Conservation (phyloP, 1,140 invertebrate genomes). For the Whitmania pigra region DNA sequence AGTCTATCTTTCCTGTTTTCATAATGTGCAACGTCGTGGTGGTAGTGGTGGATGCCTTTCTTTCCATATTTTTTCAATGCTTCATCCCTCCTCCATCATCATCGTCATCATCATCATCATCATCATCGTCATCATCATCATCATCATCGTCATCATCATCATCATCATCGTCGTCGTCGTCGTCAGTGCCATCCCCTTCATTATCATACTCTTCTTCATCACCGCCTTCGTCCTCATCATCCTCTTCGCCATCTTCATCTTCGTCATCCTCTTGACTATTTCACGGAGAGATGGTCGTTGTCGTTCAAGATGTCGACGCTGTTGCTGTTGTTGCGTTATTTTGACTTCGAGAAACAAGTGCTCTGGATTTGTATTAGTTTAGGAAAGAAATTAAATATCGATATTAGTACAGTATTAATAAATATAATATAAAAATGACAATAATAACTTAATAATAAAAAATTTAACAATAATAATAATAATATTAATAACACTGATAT, state of each 20-base stretch:
- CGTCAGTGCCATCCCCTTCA: constrained; percentile 8
- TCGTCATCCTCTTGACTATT: background rate
- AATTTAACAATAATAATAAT: too few species aligned
- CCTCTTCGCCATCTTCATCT: background rate
- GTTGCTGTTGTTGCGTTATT: too few species aligned
- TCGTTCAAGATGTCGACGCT: too few species aligned
- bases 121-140: background rate
- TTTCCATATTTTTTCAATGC: too few species aligned
- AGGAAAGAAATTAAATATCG: too few species aligned
- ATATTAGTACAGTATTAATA: too few species aligned
- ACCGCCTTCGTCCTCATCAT: constrained; percentile 6
- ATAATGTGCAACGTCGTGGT: background rate
- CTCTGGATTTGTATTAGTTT: too few species aligned
- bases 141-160: constrained; percentile 16
- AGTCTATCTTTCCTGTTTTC: background rate
- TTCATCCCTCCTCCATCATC: background rate
- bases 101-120: background rate
- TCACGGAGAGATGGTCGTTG: background rate
- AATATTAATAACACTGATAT: too few species aligned
- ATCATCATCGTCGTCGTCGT: constrained; percentile 15
- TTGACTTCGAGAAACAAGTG: too few species aligned
- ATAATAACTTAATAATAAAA: too few species aligned
- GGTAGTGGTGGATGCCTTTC: too few species aligned
- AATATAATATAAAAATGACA: too few species aligned
- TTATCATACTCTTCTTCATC: constrained; percentile 11